A percentile compares a stretch with the other conserved stretches of the same genome.
Conservation (phyloP, 2,888 invertebrate species). For the Ischnura elegans region DNA sequence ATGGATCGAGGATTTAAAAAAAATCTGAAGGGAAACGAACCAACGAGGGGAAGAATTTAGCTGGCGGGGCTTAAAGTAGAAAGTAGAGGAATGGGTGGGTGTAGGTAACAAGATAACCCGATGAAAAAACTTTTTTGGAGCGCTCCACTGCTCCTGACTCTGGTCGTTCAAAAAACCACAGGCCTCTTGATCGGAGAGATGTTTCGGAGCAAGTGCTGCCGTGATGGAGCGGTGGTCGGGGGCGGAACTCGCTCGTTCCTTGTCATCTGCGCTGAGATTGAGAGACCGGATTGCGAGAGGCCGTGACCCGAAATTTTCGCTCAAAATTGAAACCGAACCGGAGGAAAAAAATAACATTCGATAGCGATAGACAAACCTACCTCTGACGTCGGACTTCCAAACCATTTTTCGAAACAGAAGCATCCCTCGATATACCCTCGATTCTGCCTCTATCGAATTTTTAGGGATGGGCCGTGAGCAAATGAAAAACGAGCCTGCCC, state of each 20-base stretch:
- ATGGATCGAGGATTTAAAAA: background rate
- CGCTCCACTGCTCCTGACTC: background rate
- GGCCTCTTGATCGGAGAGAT: background rate
- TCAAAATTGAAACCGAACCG: background rate
- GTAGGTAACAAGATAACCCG: background rate
- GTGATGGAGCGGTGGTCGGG: background rate
- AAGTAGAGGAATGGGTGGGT: background rate
- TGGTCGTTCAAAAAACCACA: background rate
- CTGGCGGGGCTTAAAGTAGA: background rate
- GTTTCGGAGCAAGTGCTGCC: background rate
- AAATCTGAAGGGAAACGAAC: background rate
- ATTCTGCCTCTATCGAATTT: background rate
- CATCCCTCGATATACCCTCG: constrained; percentile 8
- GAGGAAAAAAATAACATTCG: background rate
- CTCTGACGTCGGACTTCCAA: background rate
- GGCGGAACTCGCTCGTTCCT: background rate
- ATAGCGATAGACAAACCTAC: no score
- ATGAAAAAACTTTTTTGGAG: background rate
- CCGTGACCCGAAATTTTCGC: background rate
- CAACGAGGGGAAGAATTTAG: background rate
- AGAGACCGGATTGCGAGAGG: background rate
- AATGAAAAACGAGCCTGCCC: background rate
- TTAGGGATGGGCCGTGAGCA: background rate
- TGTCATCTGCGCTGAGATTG: background rate
- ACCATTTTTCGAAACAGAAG: background rate